Evolutionary conservation across 2,888 invertebrate genomes (phyloP).

Genomic region (Mesochorus sp.): DNA sequence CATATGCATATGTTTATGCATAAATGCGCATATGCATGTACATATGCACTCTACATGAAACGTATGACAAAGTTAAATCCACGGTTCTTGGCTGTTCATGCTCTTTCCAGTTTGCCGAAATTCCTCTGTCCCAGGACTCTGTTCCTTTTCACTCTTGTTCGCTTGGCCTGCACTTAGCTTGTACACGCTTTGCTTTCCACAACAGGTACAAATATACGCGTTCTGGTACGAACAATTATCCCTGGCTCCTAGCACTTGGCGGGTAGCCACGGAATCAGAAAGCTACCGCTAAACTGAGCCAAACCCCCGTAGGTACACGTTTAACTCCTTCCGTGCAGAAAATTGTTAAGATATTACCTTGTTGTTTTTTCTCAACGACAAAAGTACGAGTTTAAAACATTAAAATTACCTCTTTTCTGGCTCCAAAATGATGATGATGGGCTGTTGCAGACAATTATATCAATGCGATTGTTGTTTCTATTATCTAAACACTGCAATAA

Average conservation of each 20-base stretch:
- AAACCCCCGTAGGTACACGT: conserved; percentile 30
- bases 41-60: conserved; percentile 51
- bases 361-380: conserved; percentile 21
- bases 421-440: conserved; percentile 17
- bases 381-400: conserved; percentile 59
- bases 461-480: not conserved
- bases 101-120: conserved; percentile 9
- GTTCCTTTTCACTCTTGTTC: conserved; percentile 19
- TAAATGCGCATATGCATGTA: conserved; percentile 52
- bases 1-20: no score
- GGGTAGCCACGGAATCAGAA: conserved; percentile 58
- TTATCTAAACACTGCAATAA: not conserved
- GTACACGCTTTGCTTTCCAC: conserved; percentile 24
- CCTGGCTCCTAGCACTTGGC: conserved; percentile 62
- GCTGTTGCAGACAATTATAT: conserved; percentile 28
- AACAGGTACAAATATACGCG: conserved; percentile 25
- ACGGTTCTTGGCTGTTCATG: conserved; percentile 1
- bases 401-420: conserved; percentile 22
- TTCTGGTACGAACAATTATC: conserved; percentile 63
- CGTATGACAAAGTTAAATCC: conserved; percentile 47
- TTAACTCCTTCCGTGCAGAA: conserved; percentile 20
- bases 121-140: conserved; percentile 20
- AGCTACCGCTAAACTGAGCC: conserved; percentile 43
- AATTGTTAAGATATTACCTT: conserved; percentile 47
- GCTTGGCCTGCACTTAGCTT: conserved; percentile 41